Percentiles rank a stretch among this genome's conserved stretches.
Conservation (phyloP, 1,140 invertebrate species). For the Drosophila carrolli region DNA sequence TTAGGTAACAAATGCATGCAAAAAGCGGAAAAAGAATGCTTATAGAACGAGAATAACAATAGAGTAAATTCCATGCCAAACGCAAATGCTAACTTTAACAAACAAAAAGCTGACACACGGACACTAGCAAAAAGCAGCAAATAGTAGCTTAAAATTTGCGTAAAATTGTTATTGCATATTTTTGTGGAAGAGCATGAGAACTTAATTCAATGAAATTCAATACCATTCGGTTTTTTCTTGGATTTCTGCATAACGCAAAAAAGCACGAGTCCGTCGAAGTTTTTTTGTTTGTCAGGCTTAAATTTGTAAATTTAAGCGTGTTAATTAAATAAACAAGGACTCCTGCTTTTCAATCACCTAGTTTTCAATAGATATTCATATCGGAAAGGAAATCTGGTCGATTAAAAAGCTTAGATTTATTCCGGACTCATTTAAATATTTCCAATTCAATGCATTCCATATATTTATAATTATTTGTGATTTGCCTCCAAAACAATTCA, state of each 20-base stretch:
- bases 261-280: not conserved
- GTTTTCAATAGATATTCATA: not conserved
- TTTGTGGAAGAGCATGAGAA: not conserved
- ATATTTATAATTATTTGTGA: constrained; percentile 28
- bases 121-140: constrained; percentile 2
- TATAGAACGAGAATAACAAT: constrained; percentile 19
- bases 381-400: constrained; percentile 7
- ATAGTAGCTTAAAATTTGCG: constrained; percentile 10
- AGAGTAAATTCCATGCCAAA: constrained; percentile 19
- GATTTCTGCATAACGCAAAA: not conserved
- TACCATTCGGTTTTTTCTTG: constrained; percentile 21
- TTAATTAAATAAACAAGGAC: constrained; percentile 10
- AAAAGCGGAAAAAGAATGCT: constrained; percentile 5
- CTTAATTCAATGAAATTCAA: constrained; percentile 31
- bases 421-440: constrained; percentile 43
- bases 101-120: constrained; percentile 9
- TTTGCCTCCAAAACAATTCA: constrained; percentile 6
- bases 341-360: not conserved
- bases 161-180: constrained; percentile 11
- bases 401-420: constrained; percentile 36
- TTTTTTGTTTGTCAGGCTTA: not conserved
- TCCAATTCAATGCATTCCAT: constrained; percentile 23
- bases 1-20: constrained; percentile 9
- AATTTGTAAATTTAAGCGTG: constrained; percentile 11
- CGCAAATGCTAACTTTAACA: constrained; percentile 20